Conservation (phyloP, 2,888 invertebrate genomes). For the Eupeodes latifasciatus region DNA sequence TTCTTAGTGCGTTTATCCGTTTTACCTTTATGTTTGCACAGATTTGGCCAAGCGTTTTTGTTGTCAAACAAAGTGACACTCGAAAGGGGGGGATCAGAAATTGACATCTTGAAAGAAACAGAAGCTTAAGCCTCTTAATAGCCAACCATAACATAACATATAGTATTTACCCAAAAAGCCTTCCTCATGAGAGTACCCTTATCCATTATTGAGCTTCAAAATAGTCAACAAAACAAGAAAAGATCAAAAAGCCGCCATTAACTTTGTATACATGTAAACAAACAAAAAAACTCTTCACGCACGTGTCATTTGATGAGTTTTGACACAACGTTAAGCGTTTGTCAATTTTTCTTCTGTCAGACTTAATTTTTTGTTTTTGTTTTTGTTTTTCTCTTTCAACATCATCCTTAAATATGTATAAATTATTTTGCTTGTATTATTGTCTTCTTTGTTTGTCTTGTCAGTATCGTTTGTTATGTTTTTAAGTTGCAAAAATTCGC, state of each 20-base stretch:
- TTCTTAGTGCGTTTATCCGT: neutral
- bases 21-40: constrained; percentile 34
- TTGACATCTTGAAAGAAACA: constrained; percentile 46
- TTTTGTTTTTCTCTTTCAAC: neutral
- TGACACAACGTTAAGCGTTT: constrained; percentile 54
- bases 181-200: neutral
- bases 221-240: constrained; percentile 32
- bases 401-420: neutral
- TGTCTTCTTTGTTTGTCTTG: constrained; percentile 17
- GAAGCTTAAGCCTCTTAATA: constrained; percentile 65
- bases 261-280: constrained; percentile 32
- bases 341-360: constrained; percentile 46
- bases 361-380: neutral
- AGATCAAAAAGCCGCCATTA: constrained; percentile 50
- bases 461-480: constrained; percentile 2
- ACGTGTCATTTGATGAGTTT: constrained; percentile 72
- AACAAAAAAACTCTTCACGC: constrained; percentile 17
- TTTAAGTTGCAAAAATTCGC: constrained; percentile 19
- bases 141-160: constrained; percentile 8
- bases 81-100: neutral
- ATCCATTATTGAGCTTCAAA: neutral
- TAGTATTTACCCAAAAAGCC: constrained; percentile 22
- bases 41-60: constrained; percentile 47
- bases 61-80: constrained; percentile 25
- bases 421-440: constrained; percentile 25